Percentiles rank a stretch among this genome's conserved stretches.
Evolutionary conservation across 2,888 invertebrate species (phyloP).

Genomic region (Cheilosia vernalis): DNA sequence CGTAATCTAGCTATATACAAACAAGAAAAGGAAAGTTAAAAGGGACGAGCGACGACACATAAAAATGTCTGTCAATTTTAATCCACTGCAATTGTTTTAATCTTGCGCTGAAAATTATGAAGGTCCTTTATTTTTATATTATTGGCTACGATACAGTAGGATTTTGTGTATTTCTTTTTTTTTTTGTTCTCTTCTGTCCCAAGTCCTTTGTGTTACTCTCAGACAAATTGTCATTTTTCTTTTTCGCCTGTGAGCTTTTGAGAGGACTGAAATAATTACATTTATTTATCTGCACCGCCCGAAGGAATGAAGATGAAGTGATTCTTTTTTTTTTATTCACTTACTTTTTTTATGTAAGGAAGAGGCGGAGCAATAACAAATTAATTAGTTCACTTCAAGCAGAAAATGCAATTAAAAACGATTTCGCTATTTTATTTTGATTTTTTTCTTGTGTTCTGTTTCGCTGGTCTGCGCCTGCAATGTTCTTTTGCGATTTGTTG

Average conservation of each 20-base stretch:
- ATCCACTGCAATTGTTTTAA: slow-evolving; percentile 81
- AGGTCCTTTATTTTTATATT: slow-evolving; percentile 79
- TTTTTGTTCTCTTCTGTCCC: background rate
- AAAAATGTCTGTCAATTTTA: slow-evolving; percentile 78
- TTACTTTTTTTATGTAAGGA: slow-evolving; percentile 58
- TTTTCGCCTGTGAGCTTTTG: slow-evolving; percentile 69
- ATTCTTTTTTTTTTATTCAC: slow-evolving; percentile 51
- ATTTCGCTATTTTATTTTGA: slow-evolving; percentile 75
- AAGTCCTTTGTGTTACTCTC: slow-evolving; percentile 44
- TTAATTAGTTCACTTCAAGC: slow-evolving; percentile 81
- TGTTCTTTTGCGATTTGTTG: slow-evolving; percentile 48
- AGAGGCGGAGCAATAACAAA: slow-evolving; percentile 81
- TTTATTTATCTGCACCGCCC: slow-evolving; percentile 73
- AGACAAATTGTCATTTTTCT: slow-evolving; percentile 70
- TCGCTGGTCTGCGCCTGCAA: slow-evolving; percentile 27
- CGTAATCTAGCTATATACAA: slow-evolving; percentile 29
- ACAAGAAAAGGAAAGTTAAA: slow-evolving; percentile 35
- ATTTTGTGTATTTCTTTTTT: background rate
- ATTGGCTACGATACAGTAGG: slow-evolving; percentile 51
- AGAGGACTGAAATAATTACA: slow-evolving; percentile 74
- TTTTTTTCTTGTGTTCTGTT: slow-evolving; percentile 52
- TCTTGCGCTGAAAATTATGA: slow-evolving; percentile 81
- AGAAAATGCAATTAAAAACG: slow-evolving; percentile 81
- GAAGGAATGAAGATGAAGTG: slow-evolving; percentile 69
- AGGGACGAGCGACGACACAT: slow-evolving; percentile 57